These are phyloP conservation scores for Trilocha varians DNA, from an alignment of 2,888 invertebrate genomes.

Conservation along the genomic window DNA sequence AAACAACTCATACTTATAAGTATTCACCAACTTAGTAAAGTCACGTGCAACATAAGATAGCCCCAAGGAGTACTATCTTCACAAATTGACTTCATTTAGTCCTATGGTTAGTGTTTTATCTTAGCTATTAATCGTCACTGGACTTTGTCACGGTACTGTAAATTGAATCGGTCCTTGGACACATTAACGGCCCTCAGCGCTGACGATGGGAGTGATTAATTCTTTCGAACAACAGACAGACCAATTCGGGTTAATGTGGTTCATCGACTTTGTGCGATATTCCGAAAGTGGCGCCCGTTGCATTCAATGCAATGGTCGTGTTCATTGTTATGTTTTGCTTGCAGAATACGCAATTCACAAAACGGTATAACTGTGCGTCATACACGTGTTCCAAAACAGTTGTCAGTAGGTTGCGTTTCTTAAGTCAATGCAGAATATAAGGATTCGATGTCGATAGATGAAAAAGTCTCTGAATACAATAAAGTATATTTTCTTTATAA, in stretches of 20 bases:
- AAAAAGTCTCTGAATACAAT: too few relatives aligned
- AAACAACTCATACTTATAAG: too few relatives aligned
- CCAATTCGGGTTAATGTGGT: slow-evolving; percentile 55
- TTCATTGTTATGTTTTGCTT: slow-evolving; percentile 2
- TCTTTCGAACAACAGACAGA: slow-evolving; percentile 40
- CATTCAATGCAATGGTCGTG: slow-evolving; percentile 16
- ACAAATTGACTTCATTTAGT: not conserved
- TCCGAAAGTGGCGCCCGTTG: slow-evolving; percentile 14
- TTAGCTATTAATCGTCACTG: slow-evolving; percentile 41
- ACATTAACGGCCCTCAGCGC: slow-evolving; percentile 51
- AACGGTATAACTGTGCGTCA: not conserved
- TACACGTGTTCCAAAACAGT: too few relatives aligned
- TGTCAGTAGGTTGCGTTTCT: too few relatives aligned
- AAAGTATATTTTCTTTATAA: too few relatives aligned
- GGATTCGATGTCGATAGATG: too few relatives aligned
- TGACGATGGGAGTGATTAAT: slow-evolving; percentile 56
- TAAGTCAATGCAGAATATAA: too few relatives aligned
- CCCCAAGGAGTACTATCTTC: too few relatives aligned
- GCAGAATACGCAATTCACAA: not conserved
- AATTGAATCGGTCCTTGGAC: slow-evolving; percentile 58
- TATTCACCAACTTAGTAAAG: too few relatives aligned
- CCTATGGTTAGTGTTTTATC: slow-evolving; percentile 24
- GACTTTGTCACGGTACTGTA: slow-evolving; percentile 47
- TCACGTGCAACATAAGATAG: too few relatives aligned
- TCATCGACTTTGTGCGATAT: slow-evolving; percentile 45